Base-by-base conservation (phyloP, 2,113 vertebrate species). In the Megaceryle torquata region DNA sequence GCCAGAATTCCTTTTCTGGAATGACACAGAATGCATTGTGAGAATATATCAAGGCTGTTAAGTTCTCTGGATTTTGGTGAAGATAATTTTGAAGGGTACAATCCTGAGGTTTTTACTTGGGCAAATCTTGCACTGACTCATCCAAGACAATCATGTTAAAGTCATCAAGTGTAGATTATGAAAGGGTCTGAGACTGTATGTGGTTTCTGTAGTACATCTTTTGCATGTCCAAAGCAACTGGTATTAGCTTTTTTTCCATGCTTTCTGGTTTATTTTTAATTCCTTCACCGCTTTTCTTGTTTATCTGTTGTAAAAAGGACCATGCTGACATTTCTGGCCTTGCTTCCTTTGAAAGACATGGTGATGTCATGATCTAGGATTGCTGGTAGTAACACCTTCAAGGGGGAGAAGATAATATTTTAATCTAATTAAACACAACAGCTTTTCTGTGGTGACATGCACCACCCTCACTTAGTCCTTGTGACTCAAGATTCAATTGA, bases 71-170 rank as follows among this genome's bases (percentile, higher is more conserved):
- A 76, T 95, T 95, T 94, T 91, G 88, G 69, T 91, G 86, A 86
- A 85, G 79, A 93, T 82, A 44, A 68, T 89, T 95, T 83, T 95
- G 92, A 92, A 95, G 79, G 26, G 76, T 77, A 51, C 44, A 83
- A 4, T 96, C 51, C 72, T 96, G 91, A 83, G 86, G 95, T 86
- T 94, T 96, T 83, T 15, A 17, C 44, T 96, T 86, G 82, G 90
- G 29, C 85, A 84, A 29, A 56, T 88, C 35, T 96, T 82, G 76
- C 2, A 0, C 51, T 88, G 60, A 71, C 65, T 95, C 76, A 81
- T 90, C 56, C 69, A 64, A 92, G 44, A 33, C 24, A 72, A 48
- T 59, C 70, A 79, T 81, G 90, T 88, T 94, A 82, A 96, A 95
- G 65, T 93, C 88, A 95, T 88, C 93, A 95, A 59, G 44, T 82